phyloP scores from a whole-genome alignment of 2,113 vertebrate species.

The Clupea harengus region DNA sequence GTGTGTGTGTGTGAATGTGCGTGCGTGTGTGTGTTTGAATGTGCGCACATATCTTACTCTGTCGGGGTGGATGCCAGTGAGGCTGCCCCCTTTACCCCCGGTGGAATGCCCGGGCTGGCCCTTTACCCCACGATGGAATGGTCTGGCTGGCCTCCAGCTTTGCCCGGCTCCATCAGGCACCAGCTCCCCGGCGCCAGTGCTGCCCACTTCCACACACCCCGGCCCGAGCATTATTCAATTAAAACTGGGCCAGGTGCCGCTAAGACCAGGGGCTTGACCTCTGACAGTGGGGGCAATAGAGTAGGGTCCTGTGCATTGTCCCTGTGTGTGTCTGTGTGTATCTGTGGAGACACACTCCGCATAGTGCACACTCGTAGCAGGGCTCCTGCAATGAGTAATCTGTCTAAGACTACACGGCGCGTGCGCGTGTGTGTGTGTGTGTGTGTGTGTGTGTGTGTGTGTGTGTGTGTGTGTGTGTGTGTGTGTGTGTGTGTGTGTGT shows the following conservation, averaged over 20 bases:
- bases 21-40: too few species aligned
- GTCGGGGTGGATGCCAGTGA: not conserved
- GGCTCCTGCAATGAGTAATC: too few species aligned
- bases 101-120: slow-evolving; percentile 41
- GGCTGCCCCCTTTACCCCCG: not conserved
- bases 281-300: not conserved
- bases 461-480: not conserved
- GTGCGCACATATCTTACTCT: not conserved
- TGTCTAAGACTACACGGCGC: too few species aligned
- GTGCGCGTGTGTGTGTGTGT: slow-evolving; percentile 1
- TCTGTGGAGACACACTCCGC: too few species aligned
- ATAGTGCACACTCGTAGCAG: too few species aligned
- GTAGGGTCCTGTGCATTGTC: not conserved
- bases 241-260: slow-evolving; percentile 45
- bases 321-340: not conserved
- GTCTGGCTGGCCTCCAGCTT: slow-evolving; percentile 30
- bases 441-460: not conserved
- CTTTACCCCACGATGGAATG: slow-evolving; percentile 33
- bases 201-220: slow-evolving; percentile 37
- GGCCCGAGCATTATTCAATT: slow-evolving; percentile 51
- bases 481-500: slow-evolving; percentile 10
- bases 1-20: not conserved
- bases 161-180: slow-evolving; percentile 35
- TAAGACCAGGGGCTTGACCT: slow-evolving; percentile 24
- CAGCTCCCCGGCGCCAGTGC: slow-evolving; percentile 21